A percentile compares a stretch with the other conserved stretches of the same genome.
These are phyloP conservation scores for Philereme vetulata DNA, from an alignment of 2,888 invertebrate genomes.

Conservation along the genomic window DNA sequence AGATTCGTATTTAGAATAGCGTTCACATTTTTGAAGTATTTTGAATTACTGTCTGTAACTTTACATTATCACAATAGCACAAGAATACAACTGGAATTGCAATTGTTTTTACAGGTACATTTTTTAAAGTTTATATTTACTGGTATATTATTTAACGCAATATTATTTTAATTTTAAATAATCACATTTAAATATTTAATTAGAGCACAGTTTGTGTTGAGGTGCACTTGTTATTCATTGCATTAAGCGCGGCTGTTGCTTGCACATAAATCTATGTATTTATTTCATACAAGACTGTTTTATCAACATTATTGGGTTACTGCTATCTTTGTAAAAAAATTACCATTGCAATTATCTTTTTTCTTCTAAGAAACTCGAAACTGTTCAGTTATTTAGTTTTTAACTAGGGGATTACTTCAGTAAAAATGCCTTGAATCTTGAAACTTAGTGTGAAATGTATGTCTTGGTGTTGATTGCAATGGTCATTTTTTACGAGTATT, in stretches of 20 bases:
- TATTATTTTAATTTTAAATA: constrained; percentile 2
- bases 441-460: too few relatives aligned
- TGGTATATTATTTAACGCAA: too few relatives aligned
- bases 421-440: too few relatives aligned
- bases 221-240: constrained; percentile 59
- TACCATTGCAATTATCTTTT: constrained; percentile 2
- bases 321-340: constrained; percentile 34
- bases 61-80: constrained; percentile 6
- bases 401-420: too few relatives aligned
- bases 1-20: constrained; percentile 45
- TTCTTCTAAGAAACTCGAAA: neutral
- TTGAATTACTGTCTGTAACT: constrained; percentile 19
- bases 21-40: constrained; percentile 26
- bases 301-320: neutral
- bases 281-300: neutral
- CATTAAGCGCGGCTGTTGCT: constrained; percentile 52
- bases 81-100: constrained; percentile 28
- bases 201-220: constrained; percentile 46
- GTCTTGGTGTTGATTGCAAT: neutral
- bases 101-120: constrained; percentile 21
- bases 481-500: constrained; percentile 33
- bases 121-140: constrained; percentile 3
- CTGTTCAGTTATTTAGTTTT: too few relatives aligned
- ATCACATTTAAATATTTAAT: constrained; percentile 31
- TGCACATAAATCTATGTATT: constrained; percentile 14